Evolutionary conservation across 2,113 vertebrate genomes (phyloP), one percentile per base, ranked within the genome.

Genomic region (Morone saxatilis): DNA sequence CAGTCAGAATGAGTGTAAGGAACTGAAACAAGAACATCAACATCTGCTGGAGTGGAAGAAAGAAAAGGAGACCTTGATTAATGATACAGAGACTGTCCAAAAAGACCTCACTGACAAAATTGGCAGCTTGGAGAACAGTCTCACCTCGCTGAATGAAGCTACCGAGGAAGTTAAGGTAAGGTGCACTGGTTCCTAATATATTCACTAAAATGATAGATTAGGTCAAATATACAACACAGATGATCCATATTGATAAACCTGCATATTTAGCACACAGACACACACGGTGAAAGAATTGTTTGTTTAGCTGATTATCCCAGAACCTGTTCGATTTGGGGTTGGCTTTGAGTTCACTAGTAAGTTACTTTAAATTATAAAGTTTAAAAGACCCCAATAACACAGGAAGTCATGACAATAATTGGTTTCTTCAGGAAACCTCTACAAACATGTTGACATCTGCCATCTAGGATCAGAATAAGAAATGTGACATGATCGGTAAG

Each of bases 31-130:
- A 74, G 93, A 97, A 74, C 88, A 93, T 88, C 74, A 85, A 81
- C 73, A 80, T 73, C 94, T 98, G 87, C 93, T 94, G 81, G 90
- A 79, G 6, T 96, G 96, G 96, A 98, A 96, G 89, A 95, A 84
- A 20, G 96, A 97, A 91, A 96, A 94, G 0, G 95, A 97, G 83
- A 66, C 84, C 19, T 69, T 96, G 74, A 69, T 97, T 51, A 93
- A 88, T 87, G 86, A 96, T 53, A 79, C 95, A 17, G 92, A 94
- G 45, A 91, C 91, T 25, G 96, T 97, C 81, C 97, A 96, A 22
- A 95, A 95, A 81, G 80, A 65, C 22, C 90, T 98, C 80, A 76
- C 87, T 22, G 89, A 83, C 85, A 95, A 93, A 88, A 93, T 97
- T 40, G 74, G 66, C 53, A 92, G 91, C 50, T 90, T 98, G 93